Percentiles rank a stretch among this genome's conserved stretches.
Conservation (phyloP, 2,888 invertebrate genomes). For the Micoletzkya japonica region DNA sequence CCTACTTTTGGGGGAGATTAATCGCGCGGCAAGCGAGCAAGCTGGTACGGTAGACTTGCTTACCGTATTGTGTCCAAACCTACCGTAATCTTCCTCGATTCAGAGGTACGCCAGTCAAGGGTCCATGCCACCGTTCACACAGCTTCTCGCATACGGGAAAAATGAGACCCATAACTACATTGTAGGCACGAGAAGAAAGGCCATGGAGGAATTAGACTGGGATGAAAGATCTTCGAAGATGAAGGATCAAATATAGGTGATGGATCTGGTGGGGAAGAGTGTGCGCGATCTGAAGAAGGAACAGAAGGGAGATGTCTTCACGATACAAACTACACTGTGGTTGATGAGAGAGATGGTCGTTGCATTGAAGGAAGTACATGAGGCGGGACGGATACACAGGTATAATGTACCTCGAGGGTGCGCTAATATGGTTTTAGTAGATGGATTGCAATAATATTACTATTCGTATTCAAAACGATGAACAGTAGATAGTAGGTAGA, state of each 20-base stretch:
- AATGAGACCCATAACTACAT: constrained; percentile 11
- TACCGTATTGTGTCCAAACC: no score
- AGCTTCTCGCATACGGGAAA: constrained; percentile 13
- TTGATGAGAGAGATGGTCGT: constrained; percentile 40
- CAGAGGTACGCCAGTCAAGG: neutral
- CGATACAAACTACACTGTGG: constrained; percentile 41
- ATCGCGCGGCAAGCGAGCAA: neutral
- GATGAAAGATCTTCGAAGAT: neutral
- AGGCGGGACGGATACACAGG: constrained; percentile 48
- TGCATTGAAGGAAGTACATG: constrained; percentile 39
- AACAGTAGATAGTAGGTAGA: neutral
- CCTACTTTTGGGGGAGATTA: no score
- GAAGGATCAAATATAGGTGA: constrained; percentile 28
- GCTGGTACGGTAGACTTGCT: neutral
- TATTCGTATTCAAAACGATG: neutral
- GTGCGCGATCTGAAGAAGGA: constrained; percentile 42
- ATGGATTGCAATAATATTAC: no score
- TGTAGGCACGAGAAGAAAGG: neutral
- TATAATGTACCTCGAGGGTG: constrained; percentile 5
- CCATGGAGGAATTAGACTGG: neutral
- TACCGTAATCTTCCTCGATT: neutral
- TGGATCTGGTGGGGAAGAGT: constrained; percentile 49
- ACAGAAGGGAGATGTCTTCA: constrained; percentile 38
- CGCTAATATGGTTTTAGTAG: neutral
- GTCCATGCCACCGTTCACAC: constrained; percentile 12